Evolutionary conservation across 2,113 vertebrate species (phyloP).

Genomic region (Cyrtonyx montezumae): DNA sequence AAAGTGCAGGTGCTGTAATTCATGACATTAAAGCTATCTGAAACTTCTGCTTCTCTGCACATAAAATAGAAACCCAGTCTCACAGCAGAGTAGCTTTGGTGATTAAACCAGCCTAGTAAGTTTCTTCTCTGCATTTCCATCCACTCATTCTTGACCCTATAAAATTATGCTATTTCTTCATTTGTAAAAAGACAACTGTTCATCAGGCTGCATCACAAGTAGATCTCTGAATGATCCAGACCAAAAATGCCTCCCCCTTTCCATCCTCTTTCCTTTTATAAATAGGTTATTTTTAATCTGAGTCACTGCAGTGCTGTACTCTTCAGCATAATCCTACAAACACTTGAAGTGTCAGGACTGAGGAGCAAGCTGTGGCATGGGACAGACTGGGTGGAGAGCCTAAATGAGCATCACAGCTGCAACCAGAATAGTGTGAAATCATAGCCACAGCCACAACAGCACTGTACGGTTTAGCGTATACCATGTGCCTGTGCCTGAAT

Average conservation of each 20-base stretch:
- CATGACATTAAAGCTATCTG: neutral
- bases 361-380: neutral
- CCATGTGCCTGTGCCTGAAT: neutral
- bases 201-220: neutral
- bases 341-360: neutral
- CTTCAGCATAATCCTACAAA: neutral
- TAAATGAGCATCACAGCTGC: neutral
- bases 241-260: neutral
- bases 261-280: neutral
- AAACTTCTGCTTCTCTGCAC: neutral
- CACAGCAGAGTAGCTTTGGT: neutral
- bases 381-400: neutral
- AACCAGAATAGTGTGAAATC: neutral
- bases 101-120: neutral
- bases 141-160: neutral
- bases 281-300: neutral
- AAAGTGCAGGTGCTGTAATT: neutral
- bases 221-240: neutral
- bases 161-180: neutral
- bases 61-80: neutral
- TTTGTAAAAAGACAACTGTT: neutral
- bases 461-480: neutral
- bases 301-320: neutral
- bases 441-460: fast-evolving
- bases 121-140: neutral